phyloP scores from a whole-genome alignment of 1,140 invertebrate genomes.

The Triops longicaudatus region DNA sequence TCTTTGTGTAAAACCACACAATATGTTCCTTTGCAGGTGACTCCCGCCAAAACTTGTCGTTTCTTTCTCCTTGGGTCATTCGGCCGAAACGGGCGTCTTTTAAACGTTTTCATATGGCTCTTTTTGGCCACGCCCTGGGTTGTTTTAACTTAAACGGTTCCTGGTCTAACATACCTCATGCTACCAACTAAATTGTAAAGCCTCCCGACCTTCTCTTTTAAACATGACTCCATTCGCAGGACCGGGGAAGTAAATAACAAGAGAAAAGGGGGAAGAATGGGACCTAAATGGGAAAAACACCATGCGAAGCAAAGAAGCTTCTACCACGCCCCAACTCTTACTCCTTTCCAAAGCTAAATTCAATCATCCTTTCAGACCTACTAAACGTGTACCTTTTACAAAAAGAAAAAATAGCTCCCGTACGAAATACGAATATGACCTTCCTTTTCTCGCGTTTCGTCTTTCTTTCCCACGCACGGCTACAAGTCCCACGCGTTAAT shows the following conservation, averaged over 20 bases:
- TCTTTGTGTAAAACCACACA: no score
- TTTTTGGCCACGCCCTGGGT: neutral
- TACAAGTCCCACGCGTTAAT: neutral
- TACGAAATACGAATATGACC: neutral
- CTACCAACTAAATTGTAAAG: neutral
- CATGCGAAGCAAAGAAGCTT: neutral
- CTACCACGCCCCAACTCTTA: neutral
- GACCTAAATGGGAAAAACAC: neutral
- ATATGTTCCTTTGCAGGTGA: no score
- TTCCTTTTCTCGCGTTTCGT: neutral
- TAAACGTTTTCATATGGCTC: neutral
- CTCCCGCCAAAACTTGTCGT: neutral
- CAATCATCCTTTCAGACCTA: no score
- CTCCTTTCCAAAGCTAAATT: neutral
- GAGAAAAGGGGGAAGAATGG: no score
- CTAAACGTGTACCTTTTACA: no score
- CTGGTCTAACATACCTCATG: neutral
- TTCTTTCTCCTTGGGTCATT: neutral
- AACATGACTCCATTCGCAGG: neutral
- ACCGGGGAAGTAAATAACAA: neutral
- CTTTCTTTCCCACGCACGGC: neutral
- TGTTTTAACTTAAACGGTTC: neutral
- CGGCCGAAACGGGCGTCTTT: neutral
- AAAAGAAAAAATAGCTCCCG: no score
- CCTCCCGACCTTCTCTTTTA: neutral